Base-by-base conservation (phyloP, 1,140 invertebrate species). In the Aphidius gifuensis region DNA sequence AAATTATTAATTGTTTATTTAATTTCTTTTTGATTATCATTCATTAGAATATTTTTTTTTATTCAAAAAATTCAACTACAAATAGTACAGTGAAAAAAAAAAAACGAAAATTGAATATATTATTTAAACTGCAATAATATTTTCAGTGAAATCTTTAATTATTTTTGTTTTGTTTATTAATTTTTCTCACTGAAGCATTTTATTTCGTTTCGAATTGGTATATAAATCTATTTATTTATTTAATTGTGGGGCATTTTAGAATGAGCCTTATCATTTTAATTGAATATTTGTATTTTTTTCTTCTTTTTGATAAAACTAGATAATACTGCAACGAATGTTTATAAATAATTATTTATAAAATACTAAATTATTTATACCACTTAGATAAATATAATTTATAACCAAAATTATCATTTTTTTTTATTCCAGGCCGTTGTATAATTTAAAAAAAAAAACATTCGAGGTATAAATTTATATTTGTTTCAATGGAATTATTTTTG, bases 261-360 rank as follows among this genome's bases (percentile, higher is more conserved):
- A 32, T 32, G 23, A 32, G 23, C 23, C 4, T 32, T 32, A 32
- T 32, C 4, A 32, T 32, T 32, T 32, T 32, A 32, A 32, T 32
- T 32, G 2, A 32, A 32, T 32, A 32, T 32, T 32, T 32, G 23
- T 32, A 32, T 49, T 64, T 56, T n/a, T 32, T 42, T 55, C 16
- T 58, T 54, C 44, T 56, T 49, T 5, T 49, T 32, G 45, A 57
- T 60, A 32, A 64, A 48, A 38, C 49, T 32, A 60, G 51, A 48
- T 61, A 65, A 65, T 65, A 65, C 64, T 65, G 64, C 64, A 65
- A 65, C 60, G 56, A 48, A 65, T 42, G 6, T 56, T 65, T 65
- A 51, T 64, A 62, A 65, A 65, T 60, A 58, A 65, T 62, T 44
- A 62, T 65, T 32, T 62, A 62, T 62, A 65, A 65, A 65, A 65